Base-by-base conservation (phyloP, 2,888 invertebrate genomes). In the Nectonema munidae region DNA sequence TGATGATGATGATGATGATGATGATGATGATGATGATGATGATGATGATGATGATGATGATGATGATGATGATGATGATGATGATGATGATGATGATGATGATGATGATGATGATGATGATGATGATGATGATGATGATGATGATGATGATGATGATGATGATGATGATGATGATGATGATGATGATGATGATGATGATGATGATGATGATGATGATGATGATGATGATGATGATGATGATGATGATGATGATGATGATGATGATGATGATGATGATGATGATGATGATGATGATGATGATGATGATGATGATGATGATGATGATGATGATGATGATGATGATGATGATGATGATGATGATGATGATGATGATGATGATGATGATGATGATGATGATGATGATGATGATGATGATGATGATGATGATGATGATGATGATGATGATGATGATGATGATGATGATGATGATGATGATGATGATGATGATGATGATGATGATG, bases 51-150 rank as follows among this genome's bases (percentile, higher is more conserved):
- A 20, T 40, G 39, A 39, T 39, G 39, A 5, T 39, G 39, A 2
- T 41, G 40, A 41, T 41, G 40, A 41, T 40, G 40, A 41, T 40
- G 40, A 41, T 40, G 40, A 41, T 41, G 40, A 41, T 40, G 40
- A 41, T 40, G 40, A 41, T 40, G 40, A 41, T 41, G 40, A 41
- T 41, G 40, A 41, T 41, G 40, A 40, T 40, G 40, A 40, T 40
- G 40, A 40, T 40, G 40, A 40, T 40, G 40, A 40, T 40, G 40
- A 40, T 40, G 41, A 40, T 41, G 40, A 41, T 40, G 40, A 40
- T 40, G 39, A 40, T 39, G 40, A 32, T 2, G 40, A 32, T 32
- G 32, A 32, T 39, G 5, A 39, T 39, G 5, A 35, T 39, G 39
- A 20, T 40, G 39, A 39, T 39, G 39, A 5, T 39, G 39, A 2